These are phyloP conservation scores for Alexandromys fortis DNA, from an alignment of 2,113 vertebrate species.

Conservation along the genomic window DNA sequence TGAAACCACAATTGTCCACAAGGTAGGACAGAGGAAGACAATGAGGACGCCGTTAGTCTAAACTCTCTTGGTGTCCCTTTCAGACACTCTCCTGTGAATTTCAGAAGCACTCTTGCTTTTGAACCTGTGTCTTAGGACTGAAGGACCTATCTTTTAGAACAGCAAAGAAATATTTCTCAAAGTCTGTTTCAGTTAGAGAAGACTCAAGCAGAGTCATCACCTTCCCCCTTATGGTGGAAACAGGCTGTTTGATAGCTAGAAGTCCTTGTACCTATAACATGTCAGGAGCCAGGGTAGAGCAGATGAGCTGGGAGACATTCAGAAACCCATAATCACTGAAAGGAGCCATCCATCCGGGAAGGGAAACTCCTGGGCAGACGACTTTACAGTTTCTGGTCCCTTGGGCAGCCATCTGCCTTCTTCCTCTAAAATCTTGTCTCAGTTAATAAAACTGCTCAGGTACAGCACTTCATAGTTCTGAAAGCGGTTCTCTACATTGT, in stretches of 20 bases:
- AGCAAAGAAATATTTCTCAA: background rate
- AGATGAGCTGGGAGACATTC: background rate
- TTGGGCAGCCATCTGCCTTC: background rate
- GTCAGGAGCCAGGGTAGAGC: background rate
- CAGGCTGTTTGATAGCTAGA: background rate
- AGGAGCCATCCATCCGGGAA: background rate
- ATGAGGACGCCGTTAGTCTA: background rate
- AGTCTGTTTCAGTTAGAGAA: background rate
- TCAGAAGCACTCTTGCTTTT: background rate
- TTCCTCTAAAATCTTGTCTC: conserved; percentile 26
- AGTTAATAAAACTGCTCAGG: conserved; percentile 27
- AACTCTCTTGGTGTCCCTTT: background rate
- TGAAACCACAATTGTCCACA: background rate
- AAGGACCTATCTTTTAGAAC: conserved; percentile 3
- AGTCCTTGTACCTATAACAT: background rate
- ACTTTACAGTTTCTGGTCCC: background rate
- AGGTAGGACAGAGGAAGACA: background rate
- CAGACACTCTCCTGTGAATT: background rate
- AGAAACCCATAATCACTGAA: background rate
- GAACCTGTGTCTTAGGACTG: background rate
- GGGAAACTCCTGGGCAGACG: background rate
- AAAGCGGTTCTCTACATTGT: background rate
- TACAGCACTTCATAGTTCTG: conserved; percentile 2
- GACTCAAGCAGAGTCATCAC: background rate
- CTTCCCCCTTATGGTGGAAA: background rate